phyloP scores from a whole-genome alignment of 2,797 vertebrate species.

The Geotrypetes seraphini region DNA sequence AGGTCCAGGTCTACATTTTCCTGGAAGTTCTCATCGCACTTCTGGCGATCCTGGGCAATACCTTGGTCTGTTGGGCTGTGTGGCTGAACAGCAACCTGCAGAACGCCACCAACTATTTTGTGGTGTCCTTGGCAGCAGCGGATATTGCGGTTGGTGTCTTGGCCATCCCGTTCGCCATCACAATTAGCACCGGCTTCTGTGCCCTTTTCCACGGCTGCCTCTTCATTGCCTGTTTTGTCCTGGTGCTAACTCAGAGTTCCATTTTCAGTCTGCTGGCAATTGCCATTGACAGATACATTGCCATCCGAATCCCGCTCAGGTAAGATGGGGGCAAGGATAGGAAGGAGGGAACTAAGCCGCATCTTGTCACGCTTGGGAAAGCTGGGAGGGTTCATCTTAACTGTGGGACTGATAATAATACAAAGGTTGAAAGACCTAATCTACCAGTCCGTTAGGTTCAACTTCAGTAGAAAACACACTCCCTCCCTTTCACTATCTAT shows the following conservation, averaged over 20 bases:
- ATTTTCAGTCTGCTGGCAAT: constrained; percentile 96
- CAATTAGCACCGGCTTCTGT: constrained; percentile 90
- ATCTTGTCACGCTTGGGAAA: no score
- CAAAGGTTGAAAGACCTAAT: no score
- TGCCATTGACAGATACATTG: constrained; percentile 87
- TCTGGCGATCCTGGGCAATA: constrained; percentile 83
- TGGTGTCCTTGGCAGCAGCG: constrained; percentile 85
- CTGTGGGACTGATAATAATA: no score
- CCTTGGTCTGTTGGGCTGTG: constrained; percentile 93
- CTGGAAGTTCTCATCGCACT: constrained; percentile 83
- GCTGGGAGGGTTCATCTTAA: no score
- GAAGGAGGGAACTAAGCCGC: no score
- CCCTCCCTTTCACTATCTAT: no score
- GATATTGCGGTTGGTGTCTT: constrained; percentile 90
- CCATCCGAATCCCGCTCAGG: constrained; percentile 89
- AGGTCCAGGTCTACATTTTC: constrained; percentile 61
- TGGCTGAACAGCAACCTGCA: constrained; percentile 87
- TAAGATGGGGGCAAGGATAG: constrained; percentile 44
- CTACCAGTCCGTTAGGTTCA: no score
- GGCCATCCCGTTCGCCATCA: constrained; percentile 85
- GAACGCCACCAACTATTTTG: constrained; percentile 92
- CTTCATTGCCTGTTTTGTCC: constrained; percentile 89
- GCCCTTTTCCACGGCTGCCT: constrained; percentile 88
- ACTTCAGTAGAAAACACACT: no score
- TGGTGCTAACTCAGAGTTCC: constrained; percentile 91